Conservation (phyloP, 2,797 vertebrate species). For the Odontamblyopus rebecca region DNA sequence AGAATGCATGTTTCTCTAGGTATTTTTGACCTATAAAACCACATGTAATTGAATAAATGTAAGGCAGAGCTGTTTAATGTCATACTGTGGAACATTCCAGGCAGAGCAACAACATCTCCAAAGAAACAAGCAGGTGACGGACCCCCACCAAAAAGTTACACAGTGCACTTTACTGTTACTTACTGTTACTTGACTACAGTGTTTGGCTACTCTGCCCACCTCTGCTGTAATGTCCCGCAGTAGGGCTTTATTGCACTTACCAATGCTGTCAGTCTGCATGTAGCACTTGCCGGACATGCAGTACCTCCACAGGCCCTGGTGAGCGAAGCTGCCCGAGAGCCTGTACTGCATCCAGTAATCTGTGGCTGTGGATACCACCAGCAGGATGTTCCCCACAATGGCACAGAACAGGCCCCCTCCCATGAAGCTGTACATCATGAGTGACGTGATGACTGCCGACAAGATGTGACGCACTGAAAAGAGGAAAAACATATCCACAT, state of each 20-base stretch:
- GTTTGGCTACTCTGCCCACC: no score
- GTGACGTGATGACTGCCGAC: slow-evolving; percentile 48
- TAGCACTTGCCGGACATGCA: slow-evolving; percentile 88
- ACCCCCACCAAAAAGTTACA: no score
- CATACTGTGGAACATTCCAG: no score
- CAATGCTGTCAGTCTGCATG: slow-evolving; percentile 87
- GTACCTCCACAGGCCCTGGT: slow-evolving; percentile 90
- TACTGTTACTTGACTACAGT: no score
- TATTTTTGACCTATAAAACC: no score
- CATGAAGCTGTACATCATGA: slow-evolving; percentile 91
- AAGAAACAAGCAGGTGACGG: no score
- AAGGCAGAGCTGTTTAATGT: no score
- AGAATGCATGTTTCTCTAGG: no score
- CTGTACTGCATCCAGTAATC: slow-evolving; percentile 94
- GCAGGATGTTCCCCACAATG: slow-evolving; percentile 86
- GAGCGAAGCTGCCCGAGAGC: slow-evolving; percentile 84
- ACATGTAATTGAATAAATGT: no score
- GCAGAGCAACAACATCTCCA: no score
- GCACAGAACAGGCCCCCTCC: slow-evolving; percentile 89
- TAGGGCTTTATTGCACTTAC: slow-evolving; percentile 60
- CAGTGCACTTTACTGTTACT: no score
- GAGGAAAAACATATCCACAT: slow-evolving; percentile 1
- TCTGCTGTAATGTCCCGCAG: no score
- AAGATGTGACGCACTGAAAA: slow-evolving; percentile 46
- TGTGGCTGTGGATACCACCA: slow-evolving; percentile 85